A percentile compares a stretch with the other conserved stretches of the same genome.
Evolutionary conservation across 2,113 vertebrate species (phyloP).

Genomic region (Microtus montanus): DNA sequence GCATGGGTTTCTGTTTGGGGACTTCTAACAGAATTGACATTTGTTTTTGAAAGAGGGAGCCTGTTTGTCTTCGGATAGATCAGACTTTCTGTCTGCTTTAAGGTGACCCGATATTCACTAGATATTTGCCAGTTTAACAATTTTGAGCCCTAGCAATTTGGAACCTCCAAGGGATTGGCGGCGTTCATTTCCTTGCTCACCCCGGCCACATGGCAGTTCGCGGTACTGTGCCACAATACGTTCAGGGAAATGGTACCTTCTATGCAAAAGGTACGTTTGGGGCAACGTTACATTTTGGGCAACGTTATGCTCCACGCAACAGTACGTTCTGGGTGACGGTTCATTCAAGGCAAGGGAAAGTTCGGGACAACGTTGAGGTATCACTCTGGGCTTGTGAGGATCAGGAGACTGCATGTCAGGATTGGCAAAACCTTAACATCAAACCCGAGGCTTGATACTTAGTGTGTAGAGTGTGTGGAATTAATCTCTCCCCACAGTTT

Average conservation of each 20-base stretch:
- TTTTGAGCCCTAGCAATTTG: slow-evolving; percentile 5
- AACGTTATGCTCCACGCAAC: neutral
- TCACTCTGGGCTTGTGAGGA: neutral
- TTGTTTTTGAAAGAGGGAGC: slow-evolving; percentile 39
- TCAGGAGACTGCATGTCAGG: neutral
- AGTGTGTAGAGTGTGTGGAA: neutral
- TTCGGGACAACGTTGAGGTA: neutral
- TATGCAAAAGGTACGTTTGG: too few relatives aligned
- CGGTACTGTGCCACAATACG: neutral
- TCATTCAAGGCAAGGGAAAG: neutral
- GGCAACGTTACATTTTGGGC: neutral
- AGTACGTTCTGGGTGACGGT: too few relatives aligned
- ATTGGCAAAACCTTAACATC: neutral
- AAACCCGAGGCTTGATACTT: neutral
- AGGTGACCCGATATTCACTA: slow-evolving; percentile 26
- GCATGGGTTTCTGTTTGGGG: slow-evolving; percentile 33
- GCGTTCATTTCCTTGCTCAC: neutral
- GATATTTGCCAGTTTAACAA: slow-evolving; percentile 2
- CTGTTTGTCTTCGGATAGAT: neutral
- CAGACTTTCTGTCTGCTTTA: slow-evolving; percentile 35
- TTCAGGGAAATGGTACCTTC: neutral
- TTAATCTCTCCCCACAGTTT: neutral
- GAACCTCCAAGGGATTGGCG: neutral
- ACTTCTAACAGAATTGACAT: slow-evolving; percentile 41
- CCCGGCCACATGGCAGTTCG: neutral